phyloP scores from a whole-genome alignment of 2,797 vertebrate species.

The Molossus alvarezi region DNA sequence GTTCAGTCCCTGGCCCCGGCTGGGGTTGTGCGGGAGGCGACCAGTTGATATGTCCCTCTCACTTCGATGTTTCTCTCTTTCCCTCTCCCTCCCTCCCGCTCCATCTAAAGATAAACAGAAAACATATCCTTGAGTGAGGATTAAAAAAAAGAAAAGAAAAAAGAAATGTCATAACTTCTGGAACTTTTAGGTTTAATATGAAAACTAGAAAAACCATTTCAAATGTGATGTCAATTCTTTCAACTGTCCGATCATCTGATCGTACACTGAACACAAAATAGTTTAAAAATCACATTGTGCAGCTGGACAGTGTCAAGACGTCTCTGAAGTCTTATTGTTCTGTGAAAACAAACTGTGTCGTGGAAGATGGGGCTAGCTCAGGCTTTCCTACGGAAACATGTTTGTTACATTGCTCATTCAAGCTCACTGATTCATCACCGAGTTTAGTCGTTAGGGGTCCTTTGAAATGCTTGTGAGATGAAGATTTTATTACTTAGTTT shows the following conservation, averaged over 20 bases:
- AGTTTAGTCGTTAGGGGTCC: slow-evolving; percentile 59
- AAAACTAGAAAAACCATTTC: not conserved
- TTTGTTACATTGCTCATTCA: slow-evolving; percentile 74
- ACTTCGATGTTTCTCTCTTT: too few species aligned
- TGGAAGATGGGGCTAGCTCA: slow-evolving; percentile 35
- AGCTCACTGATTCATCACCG: slow-evolving; percentile 73
- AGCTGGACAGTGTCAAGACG: slow-evolving; percentile 63
- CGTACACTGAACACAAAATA: slow-evolving; percentile 65
- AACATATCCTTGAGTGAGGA: too few species aligned
- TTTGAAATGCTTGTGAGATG: slow-evolving; percentile 79
- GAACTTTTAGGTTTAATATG: not conserved
- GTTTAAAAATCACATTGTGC: slow-evolving; percentile 52
- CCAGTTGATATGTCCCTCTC: too few species aligned
- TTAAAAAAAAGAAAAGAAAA: not conserved
- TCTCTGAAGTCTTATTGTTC: slow-evolving; percentile 73
- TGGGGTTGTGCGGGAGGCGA: too few species aligned
- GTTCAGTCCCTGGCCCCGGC: too few species aligned
- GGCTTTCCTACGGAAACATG: slow-evolving; percentile 54
- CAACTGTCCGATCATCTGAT: slow-evolving; percentile 19
- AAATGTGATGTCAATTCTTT: too few species aligned
- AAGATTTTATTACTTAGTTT: slow-evolving; percentile 85
- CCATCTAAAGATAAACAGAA: too few species aligned
- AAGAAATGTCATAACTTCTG: slow-evolving; percentile 12
- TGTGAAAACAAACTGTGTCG: slow-evolving; percentile 67
- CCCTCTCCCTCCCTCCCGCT: too few species aligned